Evolutionary conservation across 2,113 vertebrate genomes (phyloP).

Genomic region (Ascaphus truei): DNA sequence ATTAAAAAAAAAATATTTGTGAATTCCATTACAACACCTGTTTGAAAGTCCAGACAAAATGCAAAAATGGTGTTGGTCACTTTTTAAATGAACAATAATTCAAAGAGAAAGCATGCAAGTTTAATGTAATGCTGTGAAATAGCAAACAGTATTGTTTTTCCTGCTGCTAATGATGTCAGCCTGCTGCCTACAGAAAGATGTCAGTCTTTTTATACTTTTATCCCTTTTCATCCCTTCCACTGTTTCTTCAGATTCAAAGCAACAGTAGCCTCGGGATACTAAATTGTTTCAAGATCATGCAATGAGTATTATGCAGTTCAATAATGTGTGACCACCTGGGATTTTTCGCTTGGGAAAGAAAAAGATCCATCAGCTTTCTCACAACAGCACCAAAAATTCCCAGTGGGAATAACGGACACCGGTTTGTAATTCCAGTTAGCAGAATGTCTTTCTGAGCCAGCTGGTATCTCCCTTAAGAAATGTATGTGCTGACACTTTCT

Average conservation of each 20-base stretch:
- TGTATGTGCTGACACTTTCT: slow-evolving; percentile 1
- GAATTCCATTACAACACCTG: too few relatives aligned
- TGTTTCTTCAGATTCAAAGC: too few relatives aligned
- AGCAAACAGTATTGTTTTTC: too few relatives aligned
- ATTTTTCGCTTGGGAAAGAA: not conserved
- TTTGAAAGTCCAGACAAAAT: too few relatives aligned
- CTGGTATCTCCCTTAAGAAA: slow-evolving; percentile 7
- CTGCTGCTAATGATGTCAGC: too few relatives aligned
- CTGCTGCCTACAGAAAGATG: too few relatives aligned
- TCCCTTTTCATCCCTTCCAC: not conserved
- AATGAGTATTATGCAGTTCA: slow-evolving; percentile 1
- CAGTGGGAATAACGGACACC: not conserved
- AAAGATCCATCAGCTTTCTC: not conserved
- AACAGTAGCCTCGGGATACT: not conserved
- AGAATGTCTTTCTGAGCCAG: not conserved
- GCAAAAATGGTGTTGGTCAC: too few relatives aligned
- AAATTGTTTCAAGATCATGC: slow-evolving; percentile 12
- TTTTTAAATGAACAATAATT: too few relatives aligned
- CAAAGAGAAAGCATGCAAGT: too few relatives aligned
- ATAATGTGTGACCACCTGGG: slow-evolving; percentile 17
- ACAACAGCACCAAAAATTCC: not conserved
- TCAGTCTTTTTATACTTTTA: not conserved
- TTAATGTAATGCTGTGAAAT: too few relatives aligned
- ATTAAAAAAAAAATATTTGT: too few relatives aligned
- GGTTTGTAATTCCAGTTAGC: slow-evolving; percentile 11